Conservation (phyloP, 2,797 vertebrate species). For the Echiichthys vipera region DNA sequence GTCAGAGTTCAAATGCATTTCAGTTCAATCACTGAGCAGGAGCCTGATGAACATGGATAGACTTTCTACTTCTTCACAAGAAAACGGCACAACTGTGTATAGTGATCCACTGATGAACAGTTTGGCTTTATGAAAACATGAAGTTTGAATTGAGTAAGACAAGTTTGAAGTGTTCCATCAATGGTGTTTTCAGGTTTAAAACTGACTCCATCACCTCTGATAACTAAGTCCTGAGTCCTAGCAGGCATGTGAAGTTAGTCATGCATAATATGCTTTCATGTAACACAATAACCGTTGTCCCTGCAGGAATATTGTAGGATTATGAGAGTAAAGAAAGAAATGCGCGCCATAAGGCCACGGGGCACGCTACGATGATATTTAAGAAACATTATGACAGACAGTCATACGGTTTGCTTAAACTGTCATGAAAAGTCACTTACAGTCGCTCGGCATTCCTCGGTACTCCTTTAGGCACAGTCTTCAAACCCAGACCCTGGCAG, state of each 20-base stretch:
- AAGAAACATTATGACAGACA: background rate
- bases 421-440: constrained; percentile 84
- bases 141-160: background rate
- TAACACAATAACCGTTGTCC: background rate
- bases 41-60: background rate
- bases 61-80: background rate
- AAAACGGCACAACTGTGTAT: background rate
- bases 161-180: background rate
- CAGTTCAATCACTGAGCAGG: background rate
- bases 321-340: background rate
- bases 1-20: constrained; percentile 1
- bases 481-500: constrained; percentile 95
- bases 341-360: background rate
- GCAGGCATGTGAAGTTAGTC: background rate
- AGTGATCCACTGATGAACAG: background rate
- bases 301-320: background rate
- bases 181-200: background rate
- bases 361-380: background rate
- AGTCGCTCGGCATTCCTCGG: constrained; percentile 95
- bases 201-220: background rate
- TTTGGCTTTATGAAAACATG: background rate
- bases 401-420: background rate
- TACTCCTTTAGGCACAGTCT: constrained; percentile 91
- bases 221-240: background rate
- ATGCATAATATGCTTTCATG: background rate